Base-by-base conservation (phyloP, 2,888 invertebrate species). In the Steromphala cineraria region DNA sequence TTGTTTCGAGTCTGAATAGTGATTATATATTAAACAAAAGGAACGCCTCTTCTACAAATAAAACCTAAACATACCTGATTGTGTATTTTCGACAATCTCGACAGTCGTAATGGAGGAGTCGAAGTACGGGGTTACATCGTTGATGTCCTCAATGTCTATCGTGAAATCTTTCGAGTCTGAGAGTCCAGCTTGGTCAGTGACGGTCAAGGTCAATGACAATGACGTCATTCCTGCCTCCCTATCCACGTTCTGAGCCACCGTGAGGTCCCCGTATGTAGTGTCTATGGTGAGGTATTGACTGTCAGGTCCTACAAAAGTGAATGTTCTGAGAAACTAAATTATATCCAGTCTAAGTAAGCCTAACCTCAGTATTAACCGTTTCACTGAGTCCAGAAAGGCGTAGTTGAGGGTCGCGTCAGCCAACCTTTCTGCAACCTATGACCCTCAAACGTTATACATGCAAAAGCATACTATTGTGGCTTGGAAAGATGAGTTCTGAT, bases 171-270 rank as follows among this genome's bases (percentile, higher is more conserved):
- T 24, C 0, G 24, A 31, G 17, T n/a, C 55, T 8, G 53, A 17
- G 0, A 76, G 76, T 2, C 76, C 76, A 13, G 76, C 76, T 31
- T 21, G 53, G 55, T 76, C 76, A 53, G 76, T 55, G 15, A 76
- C 76, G 53, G 55, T 55, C 53, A 76, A 31, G 31, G 53, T 76
- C n/a, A 76, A 36, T 10, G 76, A 31, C 19, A 76, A 36, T 31
- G 31, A 31, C 13, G 76, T 55, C n/a, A 36, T 55, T 17, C 36
- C 76, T n/a, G 55, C 55, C 19, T 76, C 76, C 13, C 76, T 53
- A 36, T 76, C 36, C 21, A 76, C 53, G 40, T 76, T 53, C n/a
- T 28, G 13, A 1, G 40, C 71, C 28, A 71, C 36, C 36, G 31
- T 19, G 3, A 71, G 36, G n/a, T 71, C 40, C 10, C 71, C 71